A percentile compares a stretch with the other conserved stretches of the same genome.
Conservation (phyloP, 2,888 invertebrate genomes). For the Leptinotarsa juncta region DNA sequence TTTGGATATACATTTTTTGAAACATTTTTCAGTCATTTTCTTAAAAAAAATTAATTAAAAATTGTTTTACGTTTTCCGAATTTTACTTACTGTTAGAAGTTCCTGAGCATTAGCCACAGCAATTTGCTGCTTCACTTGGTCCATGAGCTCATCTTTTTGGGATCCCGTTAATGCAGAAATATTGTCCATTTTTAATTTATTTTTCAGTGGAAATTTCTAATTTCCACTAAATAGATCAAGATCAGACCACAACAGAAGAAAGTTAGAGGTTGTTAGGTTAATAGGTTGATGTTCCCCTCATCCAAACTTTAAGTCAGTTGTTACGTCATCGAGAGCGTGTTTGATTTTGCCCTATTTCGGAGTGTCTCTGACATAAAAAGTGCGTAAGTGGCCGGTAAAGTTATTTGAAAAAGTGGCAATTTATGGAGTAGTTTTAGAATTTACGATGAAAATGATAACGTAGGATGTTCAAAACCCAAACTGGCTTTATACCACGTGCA, state of each 20-base stretch:
- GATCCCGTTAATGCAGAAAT: conserved; percentile 70
- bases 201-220: background rate
- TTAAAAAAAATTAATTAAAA: conserved; percentile 63
- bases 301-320: too few species aligned
- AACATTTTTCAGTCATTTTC: conserved; percentile 98
- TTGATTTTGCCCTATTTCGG: too few species aligned
- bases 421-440: too few species aligned
- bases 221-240: background rate
- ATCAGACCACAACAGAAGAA: too few species aligned
- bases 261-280: background rate
- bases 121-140: conserved; percentile 94
- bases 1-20: conserved; percentile 91
- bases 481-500: too few species aligned
- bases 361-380: too few species aligned
- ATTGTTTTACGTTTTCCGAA: conserved; percentile 24
- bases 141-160: conserved; percentile 90
- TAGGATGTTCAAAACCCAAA: too few species aligned
- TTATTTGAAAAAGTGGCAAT: too few species aligned
- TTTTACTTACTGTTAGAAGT: conserved; percentile 77
- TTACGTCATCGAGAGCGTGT: too few species aligned
- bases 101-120: conserved; percentile 95
- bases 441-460: too few species aligned
- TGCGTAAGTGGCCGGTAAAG: too few species aligned
- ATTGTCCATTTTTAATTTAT: conserved; percentile 48
- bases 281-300: too few species aligned